Evolutionary conservation across 2,113 vertebrate species (phyloP).

Genomic region (Monopterus albus): DNA sequence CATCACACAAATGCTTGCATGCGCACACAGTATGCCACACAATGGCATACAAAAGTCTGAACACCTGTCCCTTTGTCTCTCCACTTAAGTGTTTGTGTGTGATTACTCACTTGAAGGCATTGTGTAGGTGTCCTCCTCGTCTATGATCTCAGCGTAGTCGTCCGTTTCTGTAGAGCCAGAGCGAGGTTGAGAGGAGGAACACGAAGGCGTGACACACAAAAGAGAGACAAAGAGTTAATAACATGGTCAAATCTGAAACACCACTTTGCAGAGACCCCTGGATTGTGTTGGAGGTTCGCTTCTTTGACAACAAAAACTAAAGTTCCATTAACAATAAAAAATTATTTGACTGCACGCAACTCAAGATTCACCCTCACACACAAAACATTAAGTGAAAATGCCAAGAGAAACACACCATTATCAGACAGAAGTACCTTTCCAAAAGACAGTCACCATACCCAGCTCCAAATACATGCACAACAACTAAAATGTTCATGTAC

Average conservation of each 20-base stretch:
- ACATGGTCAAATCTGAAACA: neutral
- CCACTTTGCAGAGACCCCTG: too few relatives aligned
- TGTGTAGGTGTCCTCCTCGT: constrained; percentile 98
- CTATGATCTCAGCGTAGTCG: constrained; percentile 99
- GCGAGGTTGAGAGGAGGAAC: neutral
- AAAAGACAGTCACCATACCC: constrained; percentile 55
- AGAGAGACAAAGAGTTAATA: neutral
- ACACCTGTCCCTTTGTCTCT: neutral
- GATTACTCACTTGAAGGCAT: constrained; percentile 97
- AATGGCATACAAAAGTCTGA: constrained; percentile 1
- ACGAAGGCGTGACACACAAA: neutral
- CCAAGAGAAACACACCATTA: constrained; percentile 25
- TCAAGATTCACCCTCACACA: neutral
- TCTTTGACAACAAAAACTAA: neutral
- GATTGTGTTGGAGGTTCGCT: neutral
- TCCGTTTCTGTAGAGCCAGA: constrained; percentile 89
- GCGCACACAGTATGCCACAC: neutral
- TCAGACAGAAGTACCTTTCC: constrained; percentile 54
- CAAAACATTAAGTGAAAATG: neutral
- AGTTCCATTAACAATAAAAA: neutral
- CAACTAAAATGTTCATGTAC: constrained; percentile 15
- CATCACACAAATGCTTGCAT: neutral
- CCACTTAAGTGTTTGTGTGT: neutral
- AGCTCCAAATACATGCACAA: constrained; percentile 42
- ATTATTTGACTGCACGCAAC: neutral